These are phyloP conservation scores for Toxotes jaculatrix DNA, from an alignment of 2,113 vertebrate genomes.

Conservation along the genomic window DNA sequence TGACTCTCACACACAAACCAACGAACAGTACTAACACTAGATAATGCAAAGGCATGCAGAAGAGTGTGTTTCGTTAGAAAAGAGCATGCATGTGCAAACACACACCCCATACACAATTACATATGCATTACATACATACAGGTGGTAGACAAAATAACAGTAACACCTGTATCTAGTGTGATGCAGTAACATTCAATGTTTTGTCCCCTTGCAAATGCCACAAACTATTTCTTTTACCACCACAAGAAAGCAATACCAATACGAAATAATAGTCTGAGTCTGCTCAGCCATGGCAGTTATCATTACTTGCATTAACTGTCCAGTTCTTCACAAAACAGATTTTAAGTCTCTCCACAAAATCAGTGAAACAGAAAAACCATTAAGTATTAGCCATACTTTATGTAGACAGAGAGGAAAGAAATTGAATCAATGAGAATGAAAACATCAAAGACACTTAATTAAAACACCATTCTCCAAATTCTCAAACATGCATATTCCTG, in stretches of 20 bases:
- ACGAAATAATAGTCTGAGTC: too few relatives aligned
- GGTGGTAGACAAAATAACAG: not conserved
- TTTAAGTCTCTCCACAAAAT: not conserved
- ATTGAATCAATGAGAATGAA: not conserved
- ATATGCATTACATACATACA: not conserved
- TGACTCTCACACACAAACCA: not conserved
- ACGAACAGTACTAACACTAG: not conserved
- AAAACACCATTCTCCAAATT: not conserved
- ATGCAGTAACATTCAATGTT: not conserved
- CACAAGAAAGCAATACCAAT: not conserved
- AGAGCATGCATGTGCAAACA: not conserved
- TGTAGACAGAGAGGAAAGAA: not conserved
- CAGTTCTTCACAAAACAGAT: not conserved
- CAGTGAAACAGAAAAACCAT: not conserved
- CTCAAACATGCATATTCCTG: not conserved
- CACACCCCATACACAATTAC: not conserved
- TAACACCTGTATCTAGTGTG: not conserved
- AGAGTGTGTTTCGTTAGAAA: not conserved
- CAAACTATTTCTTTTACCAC: not conserved
- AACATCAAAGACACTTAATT: slow-evolving; percentile 13
- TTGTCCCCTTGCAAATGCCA: not conserved
- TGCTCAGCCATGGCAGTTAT: not conserved
- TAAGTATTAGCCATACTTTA: not conserved
- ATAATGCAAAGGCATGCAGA: not conserved
- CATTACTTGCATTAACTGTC: not conserved